Conservation (phyloP, 2,797 vertebrate species). For the Sebastes ruberrimus region DNA sequence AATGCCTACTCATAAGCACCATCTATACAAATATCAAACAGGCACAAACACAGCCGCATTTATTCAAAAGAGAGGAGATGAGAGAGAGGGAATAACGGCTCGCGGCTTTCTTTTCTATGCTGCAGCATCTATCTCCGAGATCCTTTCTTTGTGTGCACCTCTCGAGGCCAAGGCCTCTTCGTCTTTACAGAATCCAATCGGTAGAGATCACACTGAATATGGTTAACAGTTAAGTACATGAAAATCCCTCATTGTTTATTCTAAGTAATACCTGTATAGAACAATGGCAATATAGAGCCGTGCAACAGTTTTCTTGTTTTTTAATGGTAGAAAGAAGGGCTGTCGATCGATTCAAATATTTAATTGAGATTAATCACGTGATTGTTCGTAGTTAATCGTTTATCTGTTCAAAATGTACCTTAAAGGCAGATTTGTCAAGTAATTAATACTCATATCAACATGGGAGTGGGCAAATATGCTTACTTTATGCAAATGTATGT, state of each 20-base stretch:
- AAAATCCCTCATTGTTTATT: constrained; percentile 41
- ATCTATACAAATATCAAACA: constrained; percentile 1
- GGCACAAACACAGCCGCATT: not conserved
- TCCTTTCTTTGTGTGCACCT: constrained; percentile 41
- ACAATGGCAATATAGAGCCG: constrained; percentile 14
- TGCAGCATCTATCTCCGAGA: constrained; percentile 10
- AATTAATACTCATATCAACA: too few species aligned
- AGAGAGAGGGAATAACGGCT: constrained; percentile 1
- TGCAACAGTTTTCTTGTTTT: constrained; percentile 1
- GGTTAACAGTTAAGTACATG: constrained; percentile 30
- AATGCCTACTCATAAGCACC: not conserved
- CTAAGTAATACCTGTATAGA: constrained; percentile 6
- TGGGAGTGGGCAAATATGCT: too few species aligned
- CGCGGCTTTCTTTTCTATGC: constrained; percentile 14
- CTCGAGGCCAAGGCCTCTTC: constrained; percentile 27
- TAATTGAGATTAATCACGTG: too few species aligned
- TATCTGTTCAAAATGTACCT: too few species aligned
- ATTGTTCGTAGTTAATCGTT: too few species aligned
- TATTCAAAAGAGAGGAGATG: constrained; percentile 11
- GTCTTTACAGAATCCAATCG: constrained; percentile 42
- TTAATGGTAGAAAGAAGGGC: not conserved
- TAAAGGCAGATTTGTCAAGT: too few species aligned
- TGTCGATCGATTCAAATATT: too few species aligned
- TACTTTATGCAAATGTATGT: too few species aligned
- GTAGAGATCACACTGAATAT: constrained; percentile 22